These are phyloP conservation scores for Dunckerocampus dactyliophorus DNA, from an alignment of 2,113 vertebrate genomes.

Conservation along the genomic window DNA sequence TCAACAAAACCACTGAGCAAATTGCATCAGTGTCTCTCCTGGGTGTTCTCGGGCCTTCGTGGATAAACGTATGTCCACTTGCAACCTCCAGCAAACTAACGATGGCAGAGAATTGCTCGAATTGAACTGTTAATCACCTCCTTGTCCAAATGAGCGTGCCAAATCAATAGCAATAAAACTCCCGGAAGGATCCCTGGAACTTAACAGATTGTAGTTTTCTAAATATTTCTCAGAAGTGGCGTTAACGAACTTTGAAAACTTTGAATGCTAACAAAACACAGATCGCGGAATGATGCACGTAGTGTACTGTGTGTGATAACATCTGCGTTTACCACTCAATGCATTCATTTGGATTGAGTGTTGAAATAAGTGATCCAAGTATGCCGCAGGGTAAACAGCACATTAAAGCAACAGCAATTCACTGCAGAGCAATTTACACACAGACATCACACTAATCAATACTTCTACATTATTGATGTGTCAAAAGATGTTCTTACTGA, in stretches of 20 bases:
- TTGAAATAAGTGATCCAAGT: not conserved
- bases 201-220: conserved; percentile 44
- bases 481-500: not conserved
- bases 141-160: conserved; percentile 5
- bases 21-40: not conserved
- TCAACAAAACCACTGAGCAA: not conserved
- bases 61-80: not conserved
- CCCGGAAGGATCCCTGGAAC: conserved; percentile 30
- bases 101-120: conserved; percentile 15
- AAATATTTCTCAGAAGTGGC: conserved; percentile 35
- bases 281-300: not conserved
- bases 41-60: not conserved
- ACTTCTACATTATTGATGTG: not conserved
- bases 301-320: not conserved
- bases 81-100: conserved; percentile 15
- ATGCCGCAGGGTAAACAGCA: not conserved
- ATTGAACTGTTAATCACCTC: conserved; percentile 27
- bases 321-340: not conserved
- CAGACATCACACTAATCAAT: not conserved
- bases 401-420: not conserved
- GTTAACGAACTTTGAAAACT: conserved; percentile 6
- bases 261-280: not conserved
- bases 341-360: not conserved
- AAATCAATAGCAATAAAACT: conserved; percentile 48
- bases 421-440: not conserved